A percentile compares a stretch with the other conserved stretches of the same genome.
These are phyloP conservation scores for Lypha dubia DNA, from an alignment of 2,888 invertebrate genomes.

Conservation along the genomic window DNA sequence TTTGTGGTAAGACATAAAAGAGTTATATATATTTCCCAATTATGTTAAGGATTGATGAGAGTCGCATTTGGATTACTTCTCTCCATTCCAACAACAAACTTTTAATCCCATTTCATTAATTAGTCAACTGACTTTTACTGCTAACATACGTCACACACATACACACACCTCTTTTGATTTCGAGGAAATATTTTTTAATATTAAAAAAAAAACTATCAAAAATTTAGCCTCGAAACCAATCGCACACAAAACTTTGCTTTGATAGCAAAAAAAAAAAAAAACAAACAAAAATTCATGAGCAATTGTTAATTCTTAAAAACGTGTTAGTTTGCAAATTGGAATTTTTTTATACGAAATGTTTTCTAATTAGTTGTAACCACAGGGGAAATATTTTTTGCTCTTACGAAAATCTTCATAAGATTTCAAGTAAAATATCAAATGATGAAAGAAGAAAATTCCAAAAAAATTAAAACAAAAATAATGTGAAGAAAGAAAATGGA, in stretches of 20 bases:
- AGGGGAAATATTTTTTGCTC: constrained; percentile 49
- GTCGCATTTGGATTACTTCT: neutral
- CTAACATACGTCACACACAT: too few species aligned
- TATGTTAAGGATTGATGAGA: too few species aligned
- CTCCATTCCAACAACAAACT: neutral
- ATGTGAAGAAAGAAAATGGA: neutral
- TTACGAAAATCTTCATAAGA: neutral
- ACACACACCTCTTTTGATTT: neutral
- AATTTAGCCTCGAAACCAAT: neutral
- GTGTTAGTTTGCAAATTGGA: constrained; percentile 73
- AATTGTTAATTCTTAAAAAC: constrained; percentile 36
- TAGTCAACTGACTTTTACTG: neutral
- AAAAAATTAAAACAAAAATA: neutral
- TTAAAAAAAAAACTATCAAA: neutral
- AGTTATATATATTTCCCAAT: too few species aligned
- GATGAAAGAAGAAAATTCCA: neutral
- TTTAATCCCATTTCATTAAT: neutral
- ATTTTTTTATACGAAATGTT: constrained; percentile 79
- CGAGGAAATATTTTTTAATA: neutral
- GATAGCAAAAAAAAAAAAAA: too few species aligned
- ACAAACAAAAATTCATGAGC: neutral
- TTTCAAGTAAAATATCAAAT: neutral
- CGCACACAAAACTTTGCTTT: neutral
- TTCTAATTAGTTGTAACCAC: constrained; percentile 78
- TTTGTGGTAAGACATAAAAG: too few species aligned